Percentiles rank a stretch among this genome's conserved stretches.
Conservation (phyloP, 2,797 vertebrate species). For the Hyperoplus lanceolatus region DNA sequence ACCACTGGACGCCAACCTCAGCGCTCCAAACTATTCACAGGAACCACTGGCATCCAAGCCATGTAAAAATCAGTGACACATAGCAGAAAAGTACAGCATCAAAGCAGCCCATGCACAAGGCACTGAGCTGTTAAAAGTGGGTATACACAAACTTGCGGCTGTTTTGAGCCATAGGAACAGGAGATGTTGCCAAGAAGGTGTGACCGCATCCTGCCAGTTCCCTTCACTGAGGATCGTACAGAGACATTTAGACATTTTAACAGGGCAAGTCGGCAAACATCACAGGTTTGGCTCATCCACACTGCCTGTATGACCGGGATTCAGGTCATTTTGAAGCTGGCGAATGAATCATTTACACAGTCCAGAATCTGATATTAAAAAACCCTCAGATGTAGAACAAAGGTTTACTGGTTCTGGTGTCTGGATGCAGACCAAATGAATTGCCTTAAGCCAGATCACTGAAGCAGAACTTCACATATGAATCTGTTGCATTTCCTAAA, state of each 20-base stretch:
- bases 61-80: slow-evolving; percentile 62
- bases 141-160: slow-evolving; percentile 49
- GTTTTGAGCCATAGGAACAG: slow-evolving; percentile 49
- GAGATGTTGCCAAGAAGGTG: slow-evolving; percentile 69
- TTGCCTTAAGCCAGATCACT: slow-evolving; percentile 3
- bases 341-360: slow-evolving; percentile 41
- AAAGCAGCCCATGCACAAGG: slow-evolving; percentile 66
- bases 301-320: slow-evolving; percentile 34
- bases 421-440: slow-evolving; percentile 16
- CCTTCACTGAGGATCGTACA: slow-evolving; percentile 48
- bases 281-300: slow-evolving; percentile 59
- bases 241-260: slow-evolving; percentile 58
- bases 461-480: slow-evolving; percentile 17
- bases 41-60: slow-evolving; percentile 54
- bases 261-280: slow-evolving; percentile 46
- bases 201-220: slow-evolving; percentile 75
- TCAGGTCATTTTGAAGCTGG: slow-evolving; percentile 59
- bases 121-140: slow-evolving; percentile 60
- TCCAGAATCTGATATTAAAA: slow-evolving; percentile 49
- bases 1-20: slow-evolving; percentile 27
- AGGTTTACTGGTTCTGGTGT: slow-evolving; percentile 31
- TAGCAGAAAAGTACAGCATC: slow-evolving; percentile 56
- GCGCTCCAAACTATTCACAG: slow-evolving; percentile 49
- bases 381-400: slow-evolving; percentile 40
- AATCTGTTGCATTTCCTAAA: slow-evolving; percentile 12